These are phyloP conservation scores for Galeopterus variegatus DNA, from an alignment of 2,113 vertebrate species.

Conservation along the genomic window DNA sequence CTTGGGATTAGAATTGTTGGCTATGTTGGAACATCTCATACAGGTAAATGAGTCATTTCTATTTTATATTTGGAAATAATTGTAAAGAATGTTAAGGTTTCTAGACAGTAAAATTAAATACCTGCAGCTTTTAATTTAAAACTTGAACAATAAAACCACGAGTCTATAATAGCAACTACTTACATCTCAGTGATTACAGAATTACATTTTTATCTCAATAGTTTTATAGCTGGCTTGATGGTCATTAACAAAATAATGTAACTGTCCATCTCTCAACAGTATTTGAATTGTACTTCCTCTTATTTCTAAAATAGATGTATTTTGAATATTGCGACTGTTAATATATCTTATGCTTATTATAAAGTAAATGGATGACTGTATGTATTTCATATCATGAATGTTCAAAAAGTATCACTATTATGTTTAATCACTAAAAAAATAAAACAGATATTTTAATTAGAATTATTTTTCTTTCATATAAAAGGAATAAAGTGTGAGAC, in stretches of 20 bases:
- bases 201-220: slow-evolving; percentile 55
- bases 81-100: slow-evolving; percentile 67
- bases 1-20: slow-evolving; percentile 97
- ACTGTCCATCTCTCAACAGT: background rate
- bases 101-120: slow-evolving; percentile 66
- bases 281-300: slow-evolving; percentile 29
- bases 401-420: background rate
- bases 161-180: slow-evolving; percentile 52
- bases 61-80: slow-evolving; percentile 66
- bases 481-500: slow-evolving; percentile 9
- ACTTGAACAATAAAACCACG: slow-evolving; percentile 59
- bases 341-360: background rate
- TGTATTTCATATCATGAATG: background rate
- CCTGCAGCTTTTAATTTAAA: slow-evolving; percentile 75
- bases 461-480: slow-evolving; percentile 50
- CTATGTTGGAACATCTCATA: slow-evolving; percentile 90
- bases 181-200: slow-evolving; percentile 52
- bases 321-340: slow-evolving; percentile 41
- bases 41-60: slow-evolving; percentile 89
- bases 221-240: slow-evolving; percentile 61
- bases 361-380: slow-evolving; percentile 8
- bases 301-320: slow-evolving; percentile 27
- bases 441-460: slow-evolving; percentile 46
- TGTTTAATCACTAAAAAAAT: slow-evolving; percentile 23
- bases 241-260: slow-evolving; percentile 45